These are phyloP conservation scores for Peromyscus melanophrys DNA, from an alignment of 2,797 vertebrate genomes.

Conservation along the genomic window DNA sequence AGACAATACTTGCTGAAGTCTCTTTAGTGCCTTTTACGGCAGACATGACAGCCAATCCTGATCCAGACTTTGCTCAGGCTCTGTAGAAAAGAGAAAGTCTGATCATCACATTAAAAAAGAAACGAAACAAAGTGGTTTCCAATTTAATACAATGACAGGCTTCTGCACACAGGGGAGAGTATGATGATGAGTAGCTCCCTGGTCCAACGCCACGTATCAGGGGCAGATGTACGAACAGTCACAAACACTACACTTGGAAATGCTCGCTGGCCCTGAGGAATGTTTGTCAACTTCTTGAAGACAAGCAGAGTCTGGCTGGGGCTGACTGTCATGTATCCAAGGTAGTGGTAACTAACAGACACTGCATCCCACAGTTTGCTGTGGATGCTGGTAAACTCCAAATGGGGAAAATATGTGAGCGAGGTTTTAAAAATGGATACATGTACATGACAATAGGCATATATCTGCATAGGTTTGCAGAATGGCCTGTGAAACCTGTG, in stretches of 20 bases:
- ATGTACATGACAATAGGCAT: conserved; percentile 63
- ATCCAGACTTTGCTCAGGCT: conserved; percentile 94
- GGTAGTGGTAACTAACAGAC: conserved; percentile 91
- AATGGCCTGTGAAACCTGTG: conserved; percentile 77
- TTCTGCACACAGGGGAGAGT: conserved; percentile 88
- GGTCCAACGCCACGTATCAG: conserved; percentile 84
- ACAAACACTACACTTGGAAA: conserved; percentile 86
- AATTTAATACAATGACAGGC: conserved; percentile 89
- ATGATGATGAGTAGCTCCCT: conserved; percentile 85
- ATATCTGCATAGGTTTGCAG: conserved; percentile 78
- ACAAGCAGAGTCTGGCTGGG: conserved; percentile 92
- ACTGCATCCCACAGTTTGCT: conserved; percentile 92
- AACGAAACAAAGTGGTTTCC: conserved; percentile 88
- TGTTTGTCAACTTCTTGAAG: conserved; percentile 86
- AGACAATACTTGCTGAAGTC: conserved; percentile 93
- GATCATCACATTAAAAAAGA: conserved; percentile 91
- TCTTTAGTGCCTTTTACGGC: conserved; percentile 92
- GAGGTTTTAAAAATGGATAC: conserved; percentile 67
- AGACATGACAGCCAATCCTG: conserved; percentile 94
- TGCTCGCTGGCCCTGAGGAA: conserved; percentile 86
- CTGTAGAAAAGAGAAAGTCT: conserved; percentile 94
- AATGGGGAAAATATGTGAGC: conserved; percentile 83
- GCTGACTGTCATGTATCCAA: conserved; percentile 93
- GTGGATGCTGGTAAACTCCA: conserved; percentile 92
- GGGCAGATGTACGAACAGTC: conserved; percentile 85